Base-by-base conservation (phyloP, 1,140 invertebrate species). In the Daktulosphaira vitifoliae region DNA sequence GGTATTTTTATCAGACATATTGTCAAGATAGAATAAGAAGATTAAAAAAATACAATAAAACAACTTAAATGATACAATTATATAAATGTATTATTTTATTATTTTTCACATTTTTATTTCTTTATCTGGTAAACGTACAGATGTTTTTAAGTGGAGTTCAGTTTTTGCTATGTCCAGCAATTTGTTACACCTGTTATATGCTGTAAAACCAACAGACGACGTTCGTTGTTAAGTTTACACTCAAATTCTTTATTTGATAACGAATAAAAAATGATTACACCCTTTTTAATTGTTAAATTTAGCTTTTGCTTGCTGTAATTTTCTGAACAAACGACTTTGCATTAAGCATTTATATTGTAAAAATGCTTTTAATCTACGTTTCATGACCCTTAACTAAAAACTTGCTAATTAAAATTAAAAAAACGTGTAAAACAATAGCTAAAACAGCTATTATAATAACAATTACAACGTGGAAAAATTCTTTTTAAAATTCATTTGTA, bases 221-320 rank as follows among this genome's bases (percentile, higher is more conserved):
- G 42, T 2, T 16, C 42, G 16, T 16, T 29, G 44, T 26, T 18
- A 15, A 48, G 42, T 62, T 62, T n/a, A 5, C 16, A 26, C 54
- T 59, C 23, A 18, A 48, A 62, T 62, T 62, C 42, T 62, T 62
- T 62, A 39, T 62, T 39, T 62, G 29, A 25, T 29, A 5, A 26
- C 39, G 44, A 62, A 62, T 62, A 62, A 62, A 62, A 62, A 62
- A 42, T 33, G 22, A 33, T 62, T 62, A 62, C 29, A 39, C 56
- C 42, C 42, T 23, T 62, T n/a, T 62, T 62, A 62, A 62, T 62
- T n/a, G n/a, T n/a, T n/a, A n/a, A n/a, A n/a, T n/a, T n/a, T 62
- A 62, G 29, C 16, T 20, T 48, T 22, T 22, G 16, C 11, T 3
- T 13, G 56, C 46, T 20, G 20, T 33, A 48, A 46, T 62, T 62